Base-by-base conservation (phyloP, 2,797 vertebrate species). In the Tokudaia tokunoshimensis region DNA sequence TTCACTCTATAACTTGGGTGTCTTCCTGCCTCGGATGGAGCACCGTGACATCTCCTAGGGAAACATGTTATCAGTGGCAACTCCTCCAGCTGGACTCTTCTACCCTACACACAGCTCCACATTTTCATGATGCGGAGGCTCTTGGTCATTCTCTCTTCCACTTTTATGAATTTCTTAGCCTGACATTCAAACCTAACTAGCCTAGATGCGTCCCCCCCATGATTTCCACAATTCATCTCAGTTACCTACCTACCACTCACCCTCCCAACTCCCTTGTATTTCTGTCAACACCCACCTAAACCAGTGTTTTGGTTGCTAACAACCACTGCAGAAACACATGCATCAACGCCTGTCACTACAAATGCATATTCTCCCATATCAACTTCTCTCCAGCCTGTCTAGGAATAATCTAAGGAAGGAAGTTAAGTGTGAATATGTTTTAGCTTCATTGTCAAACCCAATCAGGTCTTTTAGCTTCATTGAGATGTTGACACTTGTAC, bases 391-490 rank as follows among this genome's bases (percentile, higher is more conserved):
- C 41, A 84, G 70, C n/a, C 89, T 31, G 50, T 61, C 76, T 80
- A 50, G 29, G 78, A 57, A 92, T 72, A 72, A 52, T n/a, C 17
- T 85, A 67, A 84, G 83, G 63, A 61, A 80, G 31, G 86, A 96
- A 96, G 82, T 85, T 82, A 84, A 84, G 57, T 79, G 50, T 34
- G 85, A 88, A 63, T 34, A 34, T 37, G 63, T 91, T 90, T 90
- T 15, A 92, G 82, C 52, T 81, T 70, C 92, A 79, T 75, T 84
- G 85, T 72, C 93, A 90, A 94, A 88, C 72, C 85, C 78, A n/a
- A 10, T 92, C 80, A 80, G 86, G 86, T n/a, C 82, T 91, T 83
- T 90, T n/a, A 12, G 22, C 55, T 87, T 83, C 67, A n/a, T 13
- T 52, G 75, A 87, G 26, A 84, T n/a, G 31, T 76, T 85, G 72